Conservation (phyloP, 2,113 vertebrate species). For the Nannobrachium achirus region DNA sequence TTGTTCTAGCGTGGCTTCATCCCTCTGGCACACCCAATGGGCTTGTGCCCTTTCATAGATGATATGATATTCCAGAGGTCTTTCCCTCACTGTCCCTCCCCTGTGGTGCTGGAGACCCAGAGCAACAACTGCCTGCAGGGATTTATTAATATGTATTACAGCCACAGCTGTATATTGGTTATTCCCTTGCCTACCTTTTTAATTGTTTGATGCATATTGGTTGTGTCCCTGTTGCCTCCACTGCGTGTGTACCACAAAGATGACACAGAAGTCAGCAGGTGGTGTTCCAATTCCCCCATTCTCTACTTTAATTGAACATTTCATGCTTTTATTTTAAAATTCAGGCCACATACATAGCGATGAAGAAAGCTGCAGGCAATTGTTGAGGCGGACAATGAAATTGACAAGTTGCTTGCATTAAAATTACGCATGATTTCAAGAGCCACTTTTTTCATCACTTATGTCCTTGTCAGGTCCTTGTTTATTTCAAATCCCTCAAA, state of each 20-base stretch:
- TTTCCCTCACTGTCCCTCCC: constrained; percentile 1
- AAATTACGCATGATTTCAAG: background rate
- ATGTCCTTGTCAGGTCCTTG: constrained; percentile 8
- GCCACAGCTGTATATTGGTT: constrained; percentile 17
- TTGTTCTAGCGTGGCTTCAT: background rate
- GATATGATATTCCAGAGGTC: constrained; percentile 20
- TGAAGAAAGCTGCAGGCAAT: constrained; percentile 7
- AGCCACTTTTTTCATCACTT: background rate
- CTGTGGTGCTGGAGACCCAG: background rate
- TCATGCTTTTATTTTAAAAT: constrained; percentile 29
- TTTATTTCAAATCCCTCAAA: background rate
- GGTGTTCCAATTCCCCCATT: background rate
- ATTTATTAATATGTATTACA: constrained; percentile 61
- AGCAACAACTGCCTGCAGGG: constrained; percentile 44
- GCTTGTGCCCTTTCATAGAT: constrained; percentile 26
- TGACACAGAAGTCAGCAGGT: constrained; percentile 26
- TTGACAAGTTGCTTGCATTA: background rate
- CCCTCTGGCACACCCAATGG: constrained; percentile 17
- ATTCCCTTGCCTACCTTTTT: constrained; percentile 45
- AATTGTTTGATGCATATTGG: constrained; percentile 60
- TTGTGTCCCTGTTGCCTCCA: constrained; percentile 38
- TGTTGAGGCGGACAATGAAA: background rate
- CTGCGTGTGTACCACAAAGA: constrained; percentile 47
- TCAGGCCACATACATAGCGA: constrained; percentile 11
- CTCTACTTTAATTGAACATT: constrained; percentile 28